Evolutionary conservation across 2,888 invertebrate species (phyloP).

Genomic region (Lycia hirtaria): DNA sequence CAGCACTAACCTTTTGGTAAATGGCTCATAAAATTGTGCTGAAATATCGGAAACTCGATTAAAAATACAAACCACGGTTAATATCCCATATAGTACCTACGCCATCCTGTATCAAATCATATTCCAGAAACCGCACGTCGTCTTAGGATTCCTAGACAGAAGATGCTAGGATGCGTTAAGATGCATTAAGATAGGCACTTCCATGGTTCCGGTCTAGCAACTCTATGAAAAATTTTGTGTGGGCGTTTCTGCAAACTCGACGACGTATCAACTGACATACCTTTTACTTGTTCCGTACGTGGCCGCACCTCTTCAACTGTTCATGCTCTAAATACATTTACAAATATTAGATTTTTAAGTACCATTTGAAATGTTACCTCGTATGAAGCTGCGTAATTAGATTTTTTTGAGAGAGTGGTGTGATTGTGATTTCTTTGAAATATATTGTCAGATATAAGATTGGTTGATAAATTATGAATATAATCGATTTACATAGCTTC

Average conservation of each 20-base stretch:
- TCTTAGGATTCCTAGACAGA: conserved; percentile 27
- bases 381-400: neutral
- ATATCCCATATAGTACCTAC: too few species aligned
- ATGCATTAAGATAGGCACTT: conserved; percentile 34
- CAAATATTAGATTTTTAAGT: conserved; percentile 14
- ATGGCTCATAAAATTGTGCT: too few species aligned
- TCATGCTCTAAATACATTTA: conserved; percentile 3
- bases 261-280: conserved; percentile 15
- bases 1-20: too few species aligned
- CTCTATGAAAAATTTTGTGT: conserved; percentile 33
- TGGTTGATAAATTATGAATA: too few species aligned
- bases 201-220: conserved; percentile 32
- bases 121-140: conserved; percentile 18
- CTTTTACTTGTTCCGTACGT: conserved; percentile 5
- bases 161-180: conserved; percentile 27
- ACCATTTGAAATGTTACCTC: neutral
- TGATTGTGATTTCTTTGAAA: neutral
- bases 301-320: conserved; percentile 4
- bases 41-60: too few species aligned
- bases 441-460: too few species aligned
- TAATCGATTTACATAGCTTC: too few species aligned
- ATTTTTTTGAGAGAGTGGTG: neutral
- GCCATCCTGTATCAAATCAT: neutral
- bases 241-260: conserved; percentile 38
- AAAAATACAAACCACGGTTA: too few species aligned